phyloP scores from a whole-genome alignment of 2,113 vertebrate species.

The Equus quagga region DNA sequence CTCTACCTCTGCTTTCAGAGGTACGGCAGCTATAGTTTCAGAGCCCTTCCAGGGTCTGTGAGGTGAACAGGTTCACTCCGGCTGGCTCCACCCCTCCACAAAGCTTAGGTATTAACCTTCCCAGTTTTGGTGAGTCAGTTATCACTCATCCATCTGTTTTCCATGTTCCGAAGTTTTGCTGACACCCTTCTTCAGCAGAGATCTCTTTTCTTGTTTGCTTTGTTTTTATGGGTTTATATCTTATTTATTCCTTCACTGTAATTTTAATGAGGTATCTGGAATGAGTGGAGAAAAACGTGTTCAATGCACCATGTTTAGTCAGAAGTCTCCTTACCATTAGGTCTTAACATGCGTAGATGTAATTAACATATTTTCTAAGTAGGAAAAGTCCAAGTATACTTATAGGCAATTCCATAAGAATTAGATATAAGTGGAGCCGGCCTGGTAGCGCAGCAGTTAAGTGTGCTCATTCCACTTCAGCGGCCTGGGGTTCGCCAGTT shows the following conservation, averaged over 20 bases:
- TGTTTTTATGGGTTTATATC: not conserved
- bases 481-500: too few species aligned
- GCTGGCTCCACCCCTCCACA: not conserved
- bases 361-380: slow-evolving; percentile 41
- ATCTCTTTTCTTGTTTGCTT: not conserved
- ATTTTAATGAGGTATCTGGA: slow-evolving; percentile 33
- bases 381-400: not conserved
- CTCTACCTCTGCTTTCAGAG: not conserved
- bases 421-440: not conserved
- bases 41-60: not conserved
- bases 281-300: not conserved
- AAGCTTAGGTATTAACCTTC: not conserved
- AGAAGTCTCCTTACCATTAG: slow-evolving; percentile 5
- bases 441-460: too few species aligned
- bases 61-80: not conserved
- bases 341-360: not conserved
- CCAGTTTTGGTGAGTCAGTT: not conserved
- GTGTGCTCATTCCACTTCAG: too few species aligned
- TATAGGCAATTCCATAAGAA: slow-evolving; percentile 39
- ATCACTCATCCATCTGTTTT: not conserved
- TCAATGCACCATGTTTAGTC: not conserved
- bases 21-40: not conserved
- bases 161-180: not conserved
- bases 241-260: not conserved
- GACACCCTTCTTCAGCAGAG: not conserved